phyloP scores from a whole-genome alignment of 2,797 vertebrate species.

The Molossus molossus region DNA sequence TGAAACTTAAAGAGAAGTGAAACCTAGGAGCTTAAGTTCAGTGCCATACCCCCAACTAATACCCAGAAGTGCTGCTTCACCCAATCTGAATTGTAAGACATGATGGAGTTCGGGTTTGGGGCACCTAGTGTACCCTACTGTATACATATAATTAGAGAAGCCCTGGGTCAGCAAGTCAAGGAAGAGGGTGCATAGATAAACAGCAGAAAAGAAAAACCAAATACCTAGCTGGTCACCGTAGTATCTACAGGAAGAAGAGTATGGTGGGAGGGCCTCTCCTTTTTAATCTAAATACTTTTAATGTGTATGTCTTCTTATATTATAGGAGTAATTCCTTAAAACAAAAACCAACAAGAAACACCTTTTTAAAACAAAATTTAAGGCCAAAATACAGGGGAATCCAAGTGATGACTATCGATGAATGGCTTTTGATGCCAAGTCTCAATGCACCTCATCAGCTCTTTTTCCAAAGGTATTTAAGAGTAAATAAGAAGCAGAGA shows the following conservation, averaged over 20 bases:
- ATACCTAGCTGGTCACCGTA: neutral
- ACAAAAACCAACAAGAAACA: neutral
- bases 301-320: conserved; percentile 33
- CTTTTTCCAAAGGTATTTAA: conserved; percentile 76
- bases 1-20: neutral
- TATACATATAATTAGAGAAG: neutral
- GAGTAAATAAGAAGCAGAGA: conserved; percentile 73
- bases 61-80: neutral
- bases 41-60: neutral
- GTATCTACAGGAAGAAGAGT: neutral
- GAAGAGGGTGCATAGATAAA: neutral
- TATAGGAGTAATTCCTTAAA: conserved; percentile 55
- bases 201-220: conserved; percentile 12
- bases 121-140: neutral
- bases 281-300: conserved; percentile 14
- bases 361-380: conserved; percentile 47
- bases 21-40: neutral
- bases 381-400: conserved; percentile 18
- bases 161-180: neutral
- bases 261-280: neutral
- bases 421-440: conserved; percentile 76
- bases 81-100: neutral
- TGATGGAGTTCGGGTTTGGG: neutral
- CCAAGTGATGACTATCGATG: neutral
- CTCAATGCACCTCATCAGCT: conserved; percentile 82